Evolutionary conservation across 2,113 vertebrate species (phyloP).

Genomic region (Neolamprologus brichardi): DNA sequence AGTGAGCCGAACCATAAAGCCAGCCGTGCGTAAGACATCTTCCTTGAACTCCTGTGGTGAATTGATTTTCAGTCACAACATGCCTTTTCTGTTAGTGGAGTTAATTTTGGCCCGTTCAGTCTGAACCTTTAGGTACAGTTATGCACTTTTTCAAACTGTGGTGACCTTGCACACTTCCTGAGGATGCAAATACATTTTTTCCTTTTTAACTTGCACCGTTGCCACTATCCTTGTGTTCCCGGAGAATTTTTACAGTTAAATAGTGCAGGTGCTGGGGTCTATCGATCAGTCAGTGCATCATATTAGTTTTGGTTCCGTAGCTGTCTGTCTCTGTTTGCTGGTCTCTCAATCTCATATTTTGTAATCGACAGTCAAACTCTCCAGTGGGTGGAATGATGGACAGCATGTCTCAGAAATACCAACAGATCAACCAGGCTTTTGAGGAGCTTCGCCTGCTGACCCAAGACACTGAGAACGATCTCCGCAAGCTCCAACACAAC

Average conservation of each 20-base stretch:
- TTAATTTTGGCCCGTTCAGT: constrained; percentile 21
- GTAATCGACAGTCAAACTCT: constrained; percentile 78
- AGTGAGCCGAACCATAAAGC: constrained; percentile 17
- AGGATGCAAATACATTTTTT: background rate
- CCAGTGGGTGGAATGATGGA: constrained; percentile 82
- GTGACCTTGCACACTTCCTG: background rate
- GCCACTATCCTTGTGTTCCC: background rate
- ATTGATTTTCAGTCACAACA: constrained; percentile 61
- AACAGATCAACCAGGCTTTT: constrained; percentile 95
- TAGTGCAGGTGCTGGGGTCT: background rate
- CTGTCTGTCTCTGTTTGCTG: background rate
- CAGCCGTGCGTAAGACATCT: constrained; percentile 40
- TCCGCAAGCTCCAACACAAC: constrained; percentile 93
- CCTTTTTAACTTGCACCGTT: background rate
- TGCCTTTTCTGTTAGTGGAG: constrained; percentile 35
- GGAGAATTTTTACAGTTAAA: background rate
- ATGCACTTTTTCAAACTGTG: background rate
- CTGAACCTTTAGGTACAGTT: background rate
- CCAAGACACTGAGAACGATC: constrained; percentile 89
- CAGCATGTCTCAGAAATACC: constrained; percentile 96
- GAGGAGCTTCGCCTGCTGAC: constrained; percentile 91
- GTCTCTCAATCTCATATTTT: background rate
- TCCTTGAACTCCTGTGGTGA: constrained; percentile 39
- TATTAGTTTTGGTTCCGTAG: background rate
- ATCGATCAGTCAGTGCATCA: background rate